Conservation (phyloP, 2,797 vertebrate species). For the Pangasius djambal region DNA sequence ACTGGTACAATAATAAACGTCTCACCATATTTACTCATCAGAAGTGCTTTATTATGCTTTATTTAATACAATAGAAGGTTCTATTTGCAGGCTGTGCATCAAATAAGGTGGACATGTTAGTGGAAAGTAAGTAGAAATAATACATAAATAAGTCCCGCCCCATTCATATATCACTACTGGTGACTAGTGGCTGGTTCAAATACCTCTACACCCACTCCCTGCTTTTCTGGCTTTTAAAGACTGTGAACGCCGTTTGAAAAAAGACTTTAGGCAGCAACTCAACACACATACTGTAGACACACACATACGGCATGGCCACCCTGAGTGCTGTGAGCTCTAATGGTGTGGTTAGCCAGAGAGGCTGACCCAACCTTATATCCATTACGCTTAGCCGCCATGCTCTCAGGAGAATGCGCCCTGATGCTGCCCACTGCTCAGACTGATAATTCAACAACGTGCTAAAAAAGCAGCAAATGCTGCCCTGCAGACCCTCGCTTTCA, state of each 20-base stretch:
- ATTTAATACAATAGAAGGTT: neutral
- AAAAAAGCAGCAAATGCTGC: conserved; percentile 57
- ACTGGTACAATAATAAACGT: neutral
- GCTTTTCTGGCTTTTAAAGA: neutral
- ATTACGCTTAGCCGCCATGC: conserved; percentile 33
- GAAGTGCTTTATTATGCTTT: neutral
- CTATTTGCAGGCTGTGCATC: neutral
- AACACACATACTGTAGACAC: neutral
- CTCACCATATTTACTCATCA: neutral
- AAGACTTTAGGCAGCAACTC: neutral
- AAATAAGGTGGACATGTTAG: neutral
- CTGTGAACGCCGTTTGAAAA: neutral
- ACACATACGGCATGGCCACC: neutral
- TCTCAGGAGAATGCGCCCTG: conserved; percentile 38
- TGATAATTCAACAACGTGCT: conserved; percentile 69
- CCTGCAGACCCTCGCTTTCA: conserved; percentile 27
- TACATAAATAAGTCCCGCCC: too few species aligned
- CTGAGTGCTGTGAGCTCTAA: conserved; percentile 27
- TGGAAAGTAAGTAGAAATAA: neutral
- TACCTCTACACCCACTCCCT: neutral
- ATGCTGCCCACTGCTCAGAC: conserved; percentile 63
- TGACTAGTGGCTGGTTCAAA: neutral
- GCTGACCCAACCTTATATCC: conserved; percentile 41
- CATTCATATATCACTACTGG: neutral
- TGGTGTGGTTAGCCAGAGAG: conserved; percentile 29